Percentiles rank a stretch among this genome's conserved stretches.
Conservation (phyloP, 2,113 vertebrate species). For the Neodon shergylaensis region DNA sequence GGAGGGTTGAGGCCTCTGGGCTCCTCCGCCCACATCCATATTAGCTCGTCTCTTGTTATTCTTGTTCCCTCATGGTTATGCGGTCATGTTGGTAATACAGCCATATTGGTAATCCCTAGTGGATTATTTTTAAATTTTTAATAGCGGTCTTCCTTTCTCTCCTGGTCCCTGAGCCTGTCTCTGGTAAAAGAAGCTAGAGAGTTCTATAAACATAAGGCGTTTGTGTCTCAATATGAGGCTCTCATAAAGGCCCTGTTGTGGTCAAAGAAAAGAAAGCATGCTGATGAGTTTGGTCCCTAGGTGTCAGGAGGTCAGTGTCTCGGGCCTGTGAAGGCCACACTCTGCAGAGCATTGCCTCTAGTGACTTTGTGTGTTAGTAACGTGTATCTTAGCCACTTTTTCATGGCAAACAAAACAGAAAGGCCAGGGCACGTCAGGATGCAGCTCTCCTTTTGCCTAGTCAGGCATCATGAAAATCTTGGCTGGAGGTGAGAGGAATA, state of each 20-base stretch:
- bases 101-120: background rate
- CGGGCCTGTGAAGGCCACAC: background rate
- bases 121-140: slow-evolving; percentile 20
- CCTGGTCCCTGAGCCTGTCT: background rate
- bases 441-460: slow-evolving; percentile 59
- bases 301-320: background rate
- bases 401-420: slow-evolving; percentile 24
- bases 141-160: background rate
- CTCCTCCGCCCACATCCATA: background rate
- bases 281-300: background rate
- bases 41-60: background rate
- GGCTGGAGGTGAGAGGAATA: slow-evolving; percentile 36
- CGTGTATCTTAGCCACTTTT: slow-evolving; percentile 42
- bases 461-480: slow-evolving; percentile 48
- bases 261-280: background rate
- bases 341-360: background rate
- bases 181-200: slow-evolving; percentile 18
- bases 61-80: background rate
- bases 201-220: background rate
- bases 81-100: background rate
- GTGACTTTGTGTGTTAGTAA: slow-evolving; percentile 26
- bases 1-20: background rate
- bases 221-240: slow-evolving; percentile 2
- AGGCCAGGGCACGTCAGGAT: background rate
- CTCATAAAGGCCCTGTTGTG: background rate